Base-by-base conservation (phyloP, 1,140 invertebrate genomes). In the Aphelinus atriplicis region DNA sequence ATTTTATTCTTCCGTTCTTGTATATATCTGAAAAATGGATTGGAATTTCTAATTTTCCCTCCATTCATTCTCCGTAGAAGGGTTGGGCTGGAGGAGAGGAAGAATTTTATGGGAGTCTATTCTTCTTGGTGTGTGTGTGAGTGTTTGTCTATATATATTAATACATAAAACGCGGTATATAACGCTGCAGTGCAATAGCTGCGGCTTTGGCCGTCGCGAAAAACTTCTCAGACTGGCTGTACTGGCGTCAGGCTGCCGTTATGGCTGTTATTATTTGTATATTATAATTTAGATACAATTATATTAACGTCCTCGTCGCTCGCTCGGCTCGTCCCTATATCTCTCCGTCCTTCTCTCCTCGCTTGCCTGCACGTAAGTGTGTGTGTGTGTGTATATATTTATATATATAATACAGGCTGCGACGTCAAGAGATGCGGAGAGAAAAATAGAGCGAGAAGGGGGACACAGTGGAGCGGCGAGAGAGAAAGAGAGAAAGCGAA, bases 251-350 rank as follows among this genome's bases (percentile, higher is more conserved):
- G 85, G 62, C 85, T 86, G 86, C 81, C 85, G 86, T 82, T 84
- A 82, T 82, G 84, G 81, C 86, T 86, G 86, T 86, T 88, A 88
- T 88, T 88, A 87, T 88, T 87, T 87, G 86, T 87, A 88, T 88
- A 88, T 88, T 88, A 87, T 88, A 87, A 88, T 88, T 87, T 87
- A 87, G 86, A 88, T 86, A 88, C 84, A 88, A 88, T 88, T 88
- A 88, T 87, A 86, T 87, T 73, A 73, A 78, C 67, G 80, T 87
- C 86, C 78, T 84, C 79, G 82, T 85, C 80, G 78, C 73, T 69
- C 81, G 69, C 69, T 67, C 77, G 74, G 67, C 72, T 68, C 70
- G 62, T 66, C 61, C 60, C 53, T 45, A 50, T 78, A 74, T 62
- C 65, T 80, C 71, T 76, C 62, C 58, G 60, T 78, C 68, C 70